Base-by-base conservation (phyloP, 1,140 invertebrate species). In the Anastrepha ludens region DNA sequence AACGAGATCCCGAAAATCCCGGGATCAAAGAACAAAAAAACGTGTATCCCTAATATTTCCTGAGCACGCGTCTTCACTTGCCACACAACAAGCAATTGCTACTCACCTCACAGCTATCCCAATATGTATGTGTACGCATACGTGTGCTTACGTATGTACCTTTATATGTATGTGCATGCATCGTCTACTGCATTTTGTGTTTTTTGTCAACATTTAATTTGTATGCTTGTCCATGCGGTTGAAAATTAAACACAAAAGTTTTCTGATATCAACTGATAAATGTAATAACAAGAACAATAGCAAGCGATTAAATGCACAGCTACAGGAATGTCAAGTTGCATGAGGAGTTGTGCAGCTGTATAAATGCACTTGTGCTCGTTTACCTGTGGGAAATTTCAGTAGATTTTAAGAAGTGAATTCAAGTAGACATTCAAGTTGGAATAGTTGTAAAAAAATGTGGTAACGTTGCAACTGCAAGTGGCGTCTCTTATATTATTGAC, bases 181-280 rank as follows among this genome's bases (percentile, higher is more conserved):
- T 55, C n/a, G 0, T 55, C 5, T 29, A 17, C 0, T 50, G 29
- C n/a, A 13, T 13, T 39, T 11, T 20, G 29, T 0, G 29, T 47
- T 47, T 6, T 44, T 3, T n/a, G 8, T 55, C n/a, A 8, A 8
- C 4, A 29, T 81, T 58, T 81, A 41, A 58, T 81, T 81, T 20
- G 5, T 81, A 81, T 81, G 74, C 74, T 58, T 8, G 47, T 15
- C 7, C 74, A 81, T 47, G 74, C 20, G 74, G 6, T 81, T 81
- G 44, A 5, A 81, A 55, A 55, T 58, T 81, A 81, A 81, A 81
- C 3, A 55, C 74, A 29, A n/a, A 41, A 13, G n/a, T 20, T 20
- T 15, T 55, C 1, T 50, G 74, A 55, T 81, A 70, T 2, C 13
- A 62, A 62, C 13, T 17, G 60, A 62, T 62, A 62, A 62, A 4